Percentiles rank a stretch among this genome's conserved stretches.
Evolutionary conservation across 2,113 vertebrate species (phyloP).

Genomic region (Pluvialis apricaria): DNA sequence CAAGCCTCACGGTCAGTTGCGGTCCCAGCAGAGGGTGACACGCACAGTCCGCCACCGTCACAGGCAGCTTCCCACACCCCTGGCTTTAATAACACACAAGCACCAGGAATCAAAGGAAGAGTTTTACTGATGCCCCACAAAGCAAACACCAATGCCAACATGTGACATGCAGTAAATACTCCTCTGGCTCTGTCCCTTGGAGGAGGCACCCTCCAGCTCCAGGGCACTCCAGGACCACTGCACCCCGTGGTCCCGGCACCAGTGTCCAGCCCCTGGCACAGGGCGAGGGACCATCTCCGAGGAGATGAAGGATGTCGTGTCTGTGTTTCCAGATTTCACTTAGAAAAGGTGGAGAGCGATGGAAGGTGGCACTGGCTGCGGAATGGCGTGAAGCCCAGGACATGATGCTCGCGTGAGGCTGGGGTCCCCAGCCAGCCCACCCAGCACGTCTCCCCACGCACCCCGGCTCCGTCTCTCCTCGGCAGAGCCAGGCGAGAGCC

Average conservation of each 20-base stretch:
- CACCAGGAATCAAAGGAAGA: neutral
- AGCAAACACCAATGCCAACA: neutral
- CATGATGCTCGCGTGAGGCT: neutral
- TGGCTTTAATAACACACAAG: neutral
- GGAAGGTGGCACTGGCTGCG: neutral
- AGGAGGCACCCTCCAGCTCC: neutral
- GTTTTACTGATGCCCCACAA: neutral
- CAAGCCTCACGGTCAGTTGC: neutral
- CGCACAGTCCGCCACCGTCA: neutral
- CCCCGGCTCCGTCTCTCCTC: rapidly evolving
- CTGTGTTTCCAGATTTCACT: rapidly evolving
- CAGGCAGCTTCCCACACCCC: neutral
- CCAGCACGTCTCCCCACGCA: rapidly evolving
- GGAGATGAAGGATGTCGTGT: rapidly evolving
- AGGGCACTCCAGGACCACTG: neutral
- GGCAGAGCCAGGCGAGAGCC: rapidly evolving
- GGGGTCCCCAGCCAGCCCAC: neutral
- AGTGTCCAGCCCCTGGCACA: neutral
- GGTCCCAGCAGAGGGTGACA: neutral
- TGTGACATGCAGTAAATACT: rapidly evolving
- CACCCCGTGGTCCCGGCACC: rapidly evolving
- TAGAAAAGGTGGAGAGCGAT: rapidly evolving
- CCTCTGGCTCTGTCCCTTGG: neutral
- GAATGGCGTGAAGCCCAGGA: neutral
- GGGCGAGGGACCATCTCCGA: rapidly evolving